Conservation (phyloP, 2,888 invertebrate species). For the Boloria euphrosyne region DNA sequence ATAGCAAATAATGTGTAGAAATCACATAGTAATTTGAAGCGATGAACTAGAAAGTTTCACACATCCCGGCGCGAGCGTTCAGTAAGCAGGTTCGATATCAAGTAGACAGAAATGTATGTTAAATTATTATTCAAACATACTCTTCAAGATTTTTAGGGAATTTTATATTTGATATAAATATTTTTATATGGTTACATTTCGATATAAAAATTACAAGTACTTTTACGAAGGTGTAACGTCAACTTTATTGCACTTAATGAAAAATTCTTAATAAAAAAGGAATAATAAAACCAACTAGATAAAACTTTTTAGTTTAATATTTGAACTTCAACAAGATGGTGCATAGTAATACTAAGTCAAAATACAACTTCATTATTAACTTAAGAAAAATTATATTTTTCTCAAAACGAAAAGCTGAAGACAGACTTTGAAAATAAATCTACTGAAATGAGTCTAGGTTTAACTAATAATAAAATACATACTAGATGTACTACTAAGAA, state of each 20-base stretch:
- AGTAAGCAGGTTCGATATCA: constrained; percentile 43
- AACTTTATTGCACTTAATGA: too few species aligned
- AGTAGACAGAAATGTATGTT: constrained; percentile 22
- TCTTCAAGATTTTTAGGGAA: neutral
- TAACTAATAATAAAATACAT: constrained; percentile 10
- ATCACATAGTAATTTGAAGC: constrained; percentile 9
- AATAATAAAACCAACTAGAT: too few species aligned
- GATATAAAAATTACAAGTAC: too few species aligned
- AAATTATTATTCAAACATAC: constrained; percentile 2
- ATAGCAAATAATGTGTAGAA: constrained; percentile 14
- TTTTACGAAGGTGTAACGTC: too few species aligned
- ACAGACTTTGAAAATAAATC: constrained; percentile 68
- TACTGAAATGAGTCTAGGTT: constrained; percentile 41
- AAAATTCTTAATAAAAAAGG: too few species aligned
- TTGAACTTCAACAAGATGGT: too few species aligned
- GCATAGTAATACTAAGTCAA: neutral
- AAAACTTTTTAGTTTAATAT: too few species aligned
- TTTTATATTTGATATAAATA: too few species aligned
- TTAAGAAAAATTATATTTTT: constrained; percentile 19
- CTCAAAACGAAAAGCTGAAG: constrained; percentile 12
- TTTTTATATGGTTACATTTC: too few species aligned
- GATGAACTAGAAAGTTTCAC: constrained; percentile 28
- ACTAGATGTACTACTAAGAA: too few species aligned
- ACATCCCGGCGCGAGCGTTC: constrained; percentile 43
- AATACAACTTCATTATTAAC: neutral